Conservation (phyloP, 2,113 vertebrate species). For the Pachypanchax playfairii region DNA sequence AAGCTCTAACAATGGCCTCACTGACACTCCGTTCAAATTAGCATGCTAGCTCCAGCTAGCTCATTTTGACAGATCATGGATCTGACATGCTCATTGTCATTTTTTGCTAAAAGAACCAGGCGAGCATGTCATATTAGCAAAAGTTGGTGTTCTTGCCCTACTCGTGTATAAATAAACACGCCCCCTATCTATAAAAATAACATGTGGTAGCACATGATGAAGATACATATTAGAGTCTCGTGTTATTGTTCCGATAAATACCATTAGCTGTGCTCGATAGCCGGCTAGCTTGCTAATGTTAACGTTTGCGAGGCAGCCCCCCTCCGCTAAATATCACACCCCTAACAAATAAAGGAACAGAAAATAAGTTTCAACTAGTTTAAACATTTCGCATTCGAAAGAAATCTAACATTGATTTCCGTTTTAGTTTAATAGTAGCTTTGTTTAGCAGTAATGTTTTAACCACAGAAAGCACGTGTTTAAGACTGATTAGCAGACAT, state of each 20-base stretch:
- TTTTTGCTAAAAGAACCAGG: slow-evolving; percentile 54
- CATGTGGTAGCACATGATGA: not conserved
- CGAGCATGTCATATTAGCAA: slow-evolving; percentile 5
- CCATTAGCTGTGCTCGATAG: slow-evolving; percentile 51
- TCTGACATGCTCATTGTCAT: slow-evolving; percentile 77
- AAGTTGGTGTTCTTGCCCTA: not conserved
- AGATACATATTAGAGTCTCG: slow-evolving; percentile 7
- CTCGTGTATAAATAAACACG: not conserved
- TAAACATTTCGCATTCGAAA: not conserved
- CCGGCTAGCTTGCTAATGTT: slow-evolving; percentile 57
- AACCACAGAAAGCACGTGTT: slow-evolving; percentile 63
- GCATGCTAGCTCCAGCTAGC: slow-evolving; percentile 68
- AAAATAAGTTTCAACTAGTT: not conserved
- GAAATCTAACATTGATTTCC: not conserved
- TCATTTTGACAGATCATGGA: slow-evolving; percentile 75
- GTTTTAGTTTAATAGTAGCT: not conserved
- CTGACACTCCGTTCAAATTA: slow-evolving; percentile 63
- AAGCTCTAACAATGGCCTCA: slow-evolving; percentile 68
- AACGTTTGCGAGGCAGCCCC: slow-evolving; percentile 63
- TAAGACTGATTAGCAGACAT: slow-evolving; percentile 32
- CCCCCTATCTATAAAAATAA: not conserved
- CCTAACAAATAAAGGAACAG: not conserved
- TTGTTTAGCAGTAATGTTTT: slow-evolving; percentile 7
- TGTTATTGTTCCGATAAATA: slow-evolving; percentile 62
- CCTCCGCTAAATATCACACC: slow-evolving; percentile 38